phyloP scores from a whole-genome alignment of 1,140 invertebrate species.

The Coenobita brevimanus region DNA sequence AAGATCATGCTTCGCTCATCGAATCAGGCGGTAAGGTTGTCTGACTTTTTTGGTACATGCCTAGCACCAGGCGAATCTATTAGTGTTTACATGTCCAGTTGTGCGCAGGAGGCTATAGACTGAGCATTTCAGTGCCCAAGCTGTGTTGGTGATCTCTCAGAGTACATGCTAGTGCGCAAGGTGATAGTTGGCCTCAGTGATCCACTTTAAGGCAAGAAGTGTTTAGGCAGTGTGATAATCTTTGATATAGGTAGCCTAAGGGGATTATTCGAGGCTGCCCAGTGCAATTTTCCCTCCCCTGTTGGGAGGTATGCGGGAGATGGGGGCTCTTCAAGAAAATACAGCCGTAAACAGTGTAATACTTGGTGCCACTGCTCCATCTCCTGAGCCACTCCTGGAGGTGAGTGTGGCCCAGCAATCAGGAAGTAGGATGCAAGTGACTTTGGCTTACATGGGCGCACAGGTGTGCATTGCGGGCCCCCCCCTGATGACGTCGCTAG shows the following conservation, averaged over 20 bases:
- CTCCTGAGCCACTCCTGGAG: constrained; percentile 1
- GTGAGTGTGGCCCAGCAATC: background rate
- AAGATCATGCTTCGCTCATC: background rate
- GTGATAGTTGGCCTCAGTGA: background rate
- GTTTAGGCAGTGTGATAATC: background rate
- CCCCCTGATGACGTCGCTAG: constrained; percentile 3
- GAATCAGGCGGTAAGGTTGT: constrained; percentile 20
- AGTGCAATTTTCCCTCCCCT: background rate
- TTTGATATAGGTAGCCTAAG: background rate
- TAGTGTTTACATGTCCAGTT: constrained; percentile 4
- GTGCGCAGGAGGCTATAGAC: background rate
- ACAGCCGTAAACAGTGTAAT: background rate
- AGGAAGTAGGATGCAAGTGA: background rate
- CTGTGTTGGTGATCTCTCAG: no score
- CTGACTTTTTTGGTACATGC: background rate
- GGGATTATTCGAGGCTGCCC: background rate
- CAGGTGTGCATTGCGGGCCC: constrained; percentile 21
- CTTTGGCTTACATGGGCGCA: background rate
- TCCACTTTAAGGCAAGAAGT: background rate
- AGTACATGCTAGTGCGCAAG: no score
- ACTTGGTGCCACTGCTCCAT: background rate
- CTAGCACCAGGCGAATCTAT: background rate
- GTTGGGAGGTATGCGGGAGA: background rate
- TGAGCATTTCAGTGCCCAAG: no score
- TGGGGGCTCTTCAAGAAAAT: background rate